A percentile compares a stretch with the other conserved stretches of the same genome.
Conservation (phyloP, 2,888 invertebrate species). For the Lypha dubia region DNA sequence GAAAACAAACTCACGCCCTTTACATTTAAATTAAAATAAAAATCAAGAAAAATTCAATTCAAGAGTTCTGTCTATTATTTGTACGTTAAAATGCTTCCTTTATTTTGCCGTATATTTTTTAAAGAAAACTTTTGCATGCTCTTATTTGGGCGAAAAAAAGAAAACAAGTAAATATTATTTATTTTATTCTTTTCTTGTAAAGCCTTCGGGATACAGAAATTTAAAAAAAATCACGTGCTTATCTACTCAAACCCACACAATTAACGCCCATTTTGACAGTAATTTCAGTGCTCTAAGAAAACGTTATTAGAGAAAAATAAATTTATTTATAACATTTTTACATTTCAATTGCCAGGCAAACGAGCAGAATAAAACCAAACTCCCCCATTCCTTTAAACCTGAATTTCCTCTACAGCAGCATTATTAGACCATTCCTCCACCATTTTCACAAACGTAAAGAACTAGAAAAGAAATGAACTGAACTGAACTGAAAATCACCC, state of each 20-base stretch:
- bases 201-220: conserved; percentile 77
- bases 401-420: background rate
- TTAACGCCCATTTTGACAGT: conserved; percentile 79
- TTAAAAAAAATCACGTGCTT: conserved; percentile 81
- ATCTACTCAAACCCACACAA: conserved; percentile 80
- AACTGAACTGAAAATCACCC: conserved; percentile 50
- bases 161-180: conserved; percentile 65
- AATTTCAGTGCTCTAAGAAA: conserved; percentile 63
- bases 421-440: conserved; percentile 28
- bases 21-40: conserved; percentile 62
- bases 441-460: background rate
- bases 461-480: conserved; percentile 15
- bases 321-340: conserved; percentile 51
- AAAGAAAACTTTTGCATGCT: conserved; percentile 37
- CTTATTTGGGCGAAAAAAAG: conserved; percentile 17
- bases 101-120: conserved; percentile 28
- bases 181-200: conserved; percentile 42
- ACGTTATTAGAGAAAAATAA: conserved; percentile 36
- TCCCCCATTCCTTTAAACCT: background rate
- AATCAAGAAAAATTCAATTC: conserved; percentile 29
- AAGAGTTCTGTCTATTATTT: conserved; percentile 54
- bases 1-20: conserved; percentile 45
- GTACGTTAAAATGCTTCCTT: conserved; percentile 37
- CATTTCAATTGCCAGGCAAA: conserved; percentile 70
- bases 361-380: conserved; percentile 56